Evolutionary conservation across 2,113 vertebrate species (phyloP), one percentile per base, ranked within the genome.

Genomic region (Donacobius atricapilla): DNA sequence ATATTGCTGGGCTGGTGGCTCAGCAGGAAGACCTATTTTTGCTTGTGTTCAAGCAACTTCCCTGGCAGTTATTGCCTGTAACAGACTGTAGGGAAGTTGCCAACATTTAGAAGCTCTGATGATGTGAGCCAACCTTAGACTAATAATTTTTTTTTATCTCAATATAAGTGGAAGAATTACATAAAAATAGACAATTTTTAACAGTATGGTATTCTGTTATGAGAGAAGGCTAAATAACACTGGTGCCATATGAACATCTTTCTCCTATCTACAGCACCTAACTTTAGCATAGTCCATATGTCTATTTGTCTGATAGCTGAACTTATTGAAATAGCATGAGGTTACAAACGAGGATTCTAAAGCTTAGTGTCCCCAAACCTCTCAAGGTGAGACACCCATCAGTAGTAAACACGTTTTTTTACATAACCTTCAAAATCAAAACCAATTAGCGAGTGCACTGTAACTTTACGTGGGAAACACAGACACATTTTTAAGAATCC

Each of bases 91-190:
- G 87, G 83, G 97, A 82, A 90, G 69, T 97, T 98, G 98, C 98
- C 98, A 98, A 97, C 97, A 98, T 98, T 98, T 97, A 94, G 95
- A 98, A 97, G 96, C 98, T 98, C 97, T 97, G 97, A 97, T 98
- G 97, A 97, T 97, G 97, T 60, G 98, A 98, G 98, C 98, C 98
- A 98, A 98, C 98, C 98, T 97, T 96, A 98, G 97, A 97, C 97
- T 98, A 98, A 98, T 98, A 98, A 98, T 98, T 98, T 98, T 96
- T 98, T 96, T 98, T 98, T 98, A 98, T 98, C 98, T 98, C 98
- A 98, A 97, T 98, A 97, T 98, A 98, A 97, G 98, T 98, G 97
- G 97, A 98, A 98, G 98, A 97, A 98, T 95, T 97, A 97, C 98
- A 97, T 97, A 98, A 98, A 98, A 98, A 98, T 98, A 98, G 98